Evolutionary conservation across 2,888 invertebrate species (phyloP), one percentile per base, ranked within the genome.

Genomic region (Calephelis perditalis): DNA sequence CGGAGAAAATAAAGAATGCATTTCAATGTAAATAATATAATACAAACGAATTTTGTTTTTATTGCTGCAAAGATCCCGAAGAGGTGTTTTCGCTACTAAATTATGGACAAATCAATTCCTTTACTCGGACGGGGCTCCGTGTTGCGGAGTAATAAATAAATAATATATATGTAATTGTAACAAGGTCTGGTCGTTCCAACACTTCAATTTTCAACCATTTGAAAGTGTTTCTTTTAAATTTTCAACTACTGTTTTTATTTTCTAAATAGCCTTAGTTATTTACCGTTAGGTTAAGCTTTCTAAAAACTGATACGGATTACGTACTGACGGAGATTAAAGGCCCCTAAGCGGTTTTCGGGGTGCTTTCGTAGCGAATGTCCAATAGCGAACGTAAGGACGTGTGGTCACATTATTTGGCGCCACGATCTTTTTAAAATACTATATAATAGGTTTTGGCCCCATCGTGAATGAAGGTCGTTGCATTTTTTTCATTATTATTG

Each of bases 21-120:
- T 86, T 80, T 78, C 71, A 75, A 77, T 70, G 74, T 77, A 81
- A 80, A 84, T 82, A 82, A 82, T 87, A 84, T 84, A 87, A 84
- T 79, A 82, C 84, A 82, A 82, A 82, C 79, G 79, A 84, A 87
- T 83, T 86, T 86, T 86, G 85, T 84, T 88, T 87, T 86, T 83
- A 86, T 82, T 81, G 78, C 78, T 75, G 71, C 78, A 78, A 79
- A 79, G 80, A 81, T 81, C 82, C 81, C 81, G 67, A 77, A 73
- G 77, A 86, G 82, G 82, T 84, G 86, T 87, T 88, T 84, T 82
- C 81, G 76, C 76, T 85, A 79, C 77, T 89, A 86, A 90, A 89
- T 89, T 88, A 90, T 90, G 86, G 84, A 90, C 81, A 89, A 86
- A 89, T 89, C 89, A 89, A 90, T 90, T 90, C 82, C 84, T 87